Conservation (phyloP, 2,888 invertebrate genomes). For the Rutpela maculata region DNA sequence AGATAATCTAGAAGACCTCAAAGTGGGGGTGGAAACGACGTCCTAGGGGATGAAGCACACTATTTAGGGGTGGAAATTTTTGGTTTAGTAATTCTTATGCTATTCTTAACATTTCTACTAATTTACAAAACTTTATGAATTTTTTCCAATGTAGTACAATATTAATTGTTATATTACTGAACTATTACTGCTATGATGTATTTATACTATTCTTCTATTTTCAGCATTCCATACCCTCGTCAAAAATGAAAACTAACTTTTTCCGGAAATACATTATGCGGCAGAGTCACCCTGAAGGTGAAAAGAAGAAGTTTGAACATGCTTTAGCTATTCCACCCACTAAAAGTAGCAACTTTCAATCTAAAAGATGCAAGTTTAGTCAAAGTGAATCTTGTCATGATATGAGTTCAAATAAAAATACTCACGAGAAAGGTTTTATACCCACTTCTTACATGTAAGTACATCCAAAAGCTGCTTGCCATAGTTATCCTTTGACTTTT, state of each 20-base stretch:
- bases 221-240: constrained; percentile 48
- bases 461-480: neutral
- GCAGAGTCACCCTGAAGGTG: constrained; percentile 22
- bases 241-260: constrained; percentile 46
- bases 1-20: no score
- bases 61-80: no score
- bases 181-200: no score
- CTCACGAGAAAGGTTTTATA: neutral
- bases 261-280: constrained; percentile 50
- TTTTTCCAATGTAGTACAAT: no score
- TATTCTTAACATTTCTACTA: no score
- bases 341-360: constrained; percentile 12
- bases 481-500: no score
- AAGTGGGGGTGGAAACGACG: no score
- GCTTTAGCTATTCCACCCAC: constrained; percentile 17
- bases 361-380: constrained; percentile 14
- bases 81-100: no score
- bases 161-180: no score
- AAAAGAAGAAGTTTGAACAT: constrained; percentile 32
- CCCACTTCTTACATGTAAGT: constrained; percentile 48
- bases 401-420: constrained; percentile 10
- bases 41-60: no score
- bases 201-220: constrained; percentile 32
- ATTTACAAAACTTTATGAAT: no score
- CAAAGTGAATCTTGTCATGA: constrained; percentile 33